Percentiles rank a stretch among this genome's conserved stretches.
phyloP scores from a whole-genome alignment of 2,797 vertebrate species.

The Manis pentadactyla region DNA sequence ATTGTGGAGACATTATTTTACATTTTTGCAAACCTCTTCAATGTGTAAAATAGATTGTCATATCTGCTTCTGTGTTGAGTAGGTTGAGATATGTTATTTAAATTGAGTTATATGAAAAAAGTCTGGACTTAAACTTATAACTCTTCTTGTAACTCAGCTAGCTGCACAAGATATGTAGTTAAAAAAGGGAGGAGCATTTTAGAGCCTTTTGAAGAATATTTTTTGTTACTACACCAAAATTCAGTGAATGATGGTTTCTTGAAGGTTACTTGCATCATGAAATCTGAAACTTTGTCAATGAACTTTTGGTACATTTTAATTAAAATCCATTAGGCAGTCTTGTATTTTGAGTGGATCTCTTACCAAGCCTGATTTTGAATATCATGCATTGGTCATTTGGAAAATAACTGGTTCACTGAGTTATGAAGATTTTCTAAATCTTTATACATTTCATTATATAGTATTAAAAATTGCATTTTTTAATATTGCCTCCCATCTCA shows the following conservation, averaged over 20 bases:
- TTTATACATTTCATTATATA: background rate
- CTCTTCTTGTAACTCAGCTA: no score
- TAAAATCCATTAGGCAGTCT: background rate
- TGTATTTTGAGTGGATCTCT: background rate
- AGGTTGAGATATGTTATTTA: background rate
- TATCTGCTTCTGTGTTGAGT: background rate
- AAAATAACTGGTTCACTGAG: background rate
- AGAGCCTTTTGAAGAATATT: background rate
- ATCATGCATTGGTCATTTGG: background rate
- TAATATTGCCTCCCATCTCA: background rate
- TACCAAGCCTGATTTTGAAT: background rate
- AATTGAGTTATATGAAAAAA: background rate
- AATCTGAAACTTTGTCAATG: background rate
- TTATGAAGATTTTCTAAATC: background rate
- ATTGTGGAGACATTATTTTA: background rate
- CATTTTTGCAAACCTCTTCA: background rate
- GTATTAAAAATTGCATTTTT: background rate
- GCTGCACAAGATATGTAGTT: background rate
- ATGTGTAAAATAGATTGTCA: background rate
- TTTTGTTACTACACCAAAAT: background rate
- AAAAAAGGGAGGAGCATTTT: background rate
- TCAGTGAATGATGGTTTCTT: background rate
- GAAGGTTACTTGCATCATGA: background rate
- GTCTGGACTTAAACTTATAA: background rate
- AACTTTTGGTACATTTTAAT: background rate